Evolutionary conservation across 2,797 vertebrate genomes (phyloP).

Genomic region (Pogonophryne albipinna): DNA sequence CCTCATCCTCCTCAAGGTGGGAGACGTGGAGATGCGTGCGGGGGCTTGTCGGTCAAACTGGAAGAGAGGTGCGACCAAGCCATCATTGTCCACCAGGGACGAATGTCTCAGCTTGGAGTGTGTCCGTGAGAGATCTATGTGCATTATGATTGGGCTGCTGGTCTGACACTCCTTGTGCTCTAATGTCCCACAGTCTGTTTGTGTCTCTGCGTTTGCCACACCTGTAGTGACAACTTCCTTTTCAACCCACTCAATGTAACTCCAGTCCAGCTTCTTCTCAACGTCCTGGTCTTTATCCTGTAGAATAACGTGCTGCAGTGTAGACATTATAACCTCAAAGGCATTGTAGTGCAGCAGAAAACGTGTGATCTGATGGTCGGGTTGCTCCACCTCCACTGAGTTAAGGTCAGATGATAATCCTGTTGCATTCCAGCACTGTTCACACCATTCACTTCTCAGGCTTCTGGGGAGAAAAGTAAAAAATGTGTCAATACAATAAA

Average conservation of each 20-base stretch:
- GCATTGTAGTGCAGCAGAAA: conserved; percentile 76
- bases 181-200: conserved; percentile 66
- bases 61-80: conserved; percentile 69
- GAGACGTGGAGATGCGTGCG: conserved; percentile 91
- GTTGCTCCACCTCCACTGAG: conserved; percentile 48
- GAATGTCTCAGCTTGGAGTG: conserved; percentile 75
- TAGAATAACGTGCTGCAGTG: conserved; percentile 78
- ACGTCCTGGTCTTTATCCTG: conserved; percentile 75
- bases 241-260: conserved; percentile 80
- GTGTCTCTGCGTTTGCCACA: conserved; percentile 74
- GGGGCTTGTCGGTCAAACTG: conserved; percentile 90
- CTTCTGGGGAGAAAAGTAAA: conserved; percentile 50
- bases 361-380: conserved; percentile 49
- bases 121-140: conserved; percentile 79
- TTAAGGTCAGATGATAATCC: conserved; percentile 73
- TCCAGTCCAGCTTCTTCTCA: conserved; percentile 80
- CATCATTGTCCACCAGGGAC: conserved; percentile 64
- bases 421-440: conserved; percentile 71
- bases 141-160: conserved; percentile 79
- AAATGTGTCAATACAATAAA: conserved; percentile 45
- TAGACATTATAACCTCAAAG: conserved; percentile 80
- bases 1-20: conserved; percentile 90
- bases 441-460: conserved; percentile 50
- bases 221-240: conserved; percentile 63
- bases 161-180: conserved; percentile 84